Percentiles rank a stretch among this genome's conserved stretches.
Evolutionary conservation across 2,113 vertebrate species (phyloP).

Genomic region (Conger conger): DNA sequence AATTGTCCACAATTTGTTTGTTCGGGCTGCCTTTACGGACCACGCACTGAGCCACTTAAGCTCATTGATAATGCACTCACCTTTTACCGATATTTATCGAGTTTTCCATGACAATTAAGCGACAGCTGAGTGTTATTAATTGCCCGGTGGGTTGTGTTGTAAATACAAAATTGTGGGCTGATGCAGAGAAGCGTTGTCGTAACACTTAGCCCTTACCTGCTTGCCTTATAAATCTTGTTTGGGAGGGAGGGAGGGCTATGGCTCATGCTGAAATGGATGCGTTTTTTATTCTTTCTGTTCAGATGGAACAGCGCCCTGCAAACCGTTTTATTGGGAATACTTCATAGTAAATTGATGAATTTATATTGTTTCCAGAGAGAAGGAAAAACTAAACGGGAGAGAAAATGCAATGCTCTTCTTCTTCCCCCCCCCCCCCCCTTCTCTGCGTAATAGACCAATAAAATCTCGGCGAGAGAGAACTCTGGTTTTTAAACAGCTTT

Average conservation of each 20-base stretch:
- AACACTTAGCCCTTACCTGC: not conserved
- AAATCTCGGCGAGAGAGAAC: constrained; percentile 69
- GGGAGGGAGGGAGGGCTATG: not conserved
- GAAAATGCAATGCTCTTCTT: constrained; percentile 18
- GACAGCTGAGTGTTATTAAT: not conserved
- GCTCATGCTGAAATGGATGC: not conserved
- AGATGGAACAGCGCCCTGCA: constrained; percentile 12
- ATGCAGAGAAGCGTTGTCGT: not conserved
- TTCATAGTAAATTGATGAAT: not conserved
- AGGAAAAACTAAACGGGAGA: not conserved
- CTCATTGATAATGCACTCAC: not conserved
- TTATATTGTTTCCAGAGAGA: constrained; percentile 24
- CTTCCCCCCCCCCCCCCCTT: not conserved
- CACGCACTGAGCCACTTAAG: not conserved
- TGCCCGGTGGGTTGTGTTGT: not conserved
- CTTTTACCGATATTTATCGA: not conserved
- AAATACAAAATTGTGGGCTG: not conserved
- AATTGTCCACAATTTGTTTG: not conserved
- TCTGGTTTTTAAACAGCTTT: constrained; percentile 85
- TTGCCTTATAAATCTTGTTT: constrained; percentile 12
- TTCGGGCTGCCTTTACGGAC: not conserved
- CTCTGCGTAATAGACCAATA: constrained; percentile 67
- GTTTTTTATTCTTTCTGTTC: constrained; percentile 6
- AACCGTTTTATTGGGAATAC: constrained; percentile 22
- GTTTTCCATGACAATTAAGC: not conserved